Conservation (phyloP, 2,797 vertebrate species). For the Urophycis tenuis region DNA sequence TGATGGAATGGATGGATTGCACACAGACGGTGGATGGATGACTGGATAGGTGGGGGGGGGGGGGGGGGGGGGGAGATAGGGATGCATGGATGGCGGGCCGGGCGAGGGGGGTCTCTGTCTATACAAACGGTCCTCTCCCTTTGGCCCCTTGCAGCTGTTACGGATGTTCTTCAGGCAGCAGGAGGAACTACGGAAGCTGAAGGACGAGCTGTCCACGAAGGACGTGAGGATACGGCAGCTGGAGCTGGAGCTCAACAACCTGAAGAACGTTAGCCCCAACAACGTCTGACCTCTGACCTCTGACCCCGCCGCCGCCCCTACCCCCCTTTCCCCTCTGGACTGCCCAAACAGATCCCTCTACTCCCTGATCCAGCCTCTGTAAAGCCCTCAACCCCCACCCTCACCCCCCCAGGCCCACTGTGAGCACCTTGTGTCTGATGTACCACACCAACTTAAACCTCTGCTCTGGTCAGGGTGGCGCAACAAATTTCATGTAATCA, state of each 20-base stretch:
- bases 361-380: slow-evolving; percentile 39
- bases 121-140: neutral
- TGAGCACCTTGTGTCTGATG: slow-evolving; percentile 39
- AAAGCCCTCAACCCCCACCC: slow-evolving; percentile 46
- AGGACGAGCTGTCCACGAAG: slow-evolving; percentile 85
- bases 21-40: neutral
- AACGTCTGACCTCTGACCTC: slow-evolving; percentile 76
- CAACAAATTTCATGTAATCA: slow-evolving; percentile 32
- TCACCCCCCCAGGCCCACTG: slow-evolving; percentile 14
- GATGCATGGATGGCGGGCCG: neutral
- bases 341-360: neutral
- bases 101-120: neutral
- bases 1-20: neutral
- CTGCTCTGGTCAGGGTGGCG: slow-evolving; percentile 32
- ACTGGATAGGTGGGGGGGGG: neutral
- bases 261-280: slow-evolving; percentile 88
- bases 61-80: neutral
- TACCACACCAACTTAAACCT: slow-evolving; percentile 32
- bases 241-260: slow-evolving; percentile 93
- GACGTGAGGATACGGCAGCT: slow-evolving; percentile 91
- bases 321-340: slow-evolving; percentile 39
- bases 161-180: slow-evolving; percentile 98
- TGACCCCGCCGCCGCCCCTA: slow-evolving; percentile 46
- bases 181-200: slow-evolving; percentile 89
- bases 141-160: slow-evolving; percentile 73